Evolutionary conservation across 2,797 vertebrate species (phyloP), one percentile per base, ranked within the genome.

Genomic region (Kryptolebias ocellatus): DNA sequence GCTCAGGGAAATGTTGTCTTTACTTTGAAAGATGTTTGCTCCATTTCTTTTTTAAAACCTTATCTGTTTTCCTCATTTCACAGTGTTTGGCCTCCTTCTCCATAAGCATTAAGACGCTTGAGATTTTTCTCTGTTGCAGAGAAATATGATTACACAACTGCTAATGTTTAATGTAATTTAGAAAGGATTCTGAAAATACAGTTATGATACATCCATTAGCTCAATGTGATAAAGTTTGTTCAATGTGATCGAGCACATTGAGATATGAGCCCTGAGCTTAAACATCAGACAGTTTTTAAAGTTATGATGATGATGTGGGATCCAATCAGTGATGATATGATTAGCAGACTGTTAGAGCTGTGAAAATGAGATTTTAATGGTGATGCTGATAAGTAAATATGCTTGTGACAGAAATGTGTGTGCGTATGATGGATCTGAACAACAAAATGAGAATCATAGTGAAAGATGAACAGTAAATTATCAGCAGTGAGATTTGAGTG

Each of bases 341-440:
- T 79, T 46, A 60, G 56, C 64, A 59, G 54, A 70, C 64, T 64
- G 78, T 80, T 72, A 62, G 47, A 54, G 74, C 18, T 18, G 49
- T 70, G 60, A 68, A 76, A 78, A 77, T 64, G 39, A 76, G 64
- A 54, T 53, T 79, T 78, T 78, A 84, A 82, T 80, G 66, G 58
- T 53, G 67, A 59, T 52, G 45, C 46, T 72, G 70, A 75, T 53
- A 59, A 78, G 63, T 54, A 71, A 81, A 73, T 39, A 76, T 72
- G 64, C 70, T 56, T 7, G n/a, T 28, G 45, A 56, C 53, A 18
- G 9, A 27, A 60, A 55, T 59, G 37, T 29, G 54, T 47, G 58
- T 17, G 14, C 18, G 58, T 17, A 2, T 49, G 45, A 59, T 46
- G 9, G 15, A 46, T 46, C 15, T 11, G 24, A 14, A 45, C 42